Evolutionary conservation across 37 sponge, comb jelly and placozoan species (phyloP), one percentile per base, ranked within the genome.

Genomic region (Beroe forskalii): DNA sequence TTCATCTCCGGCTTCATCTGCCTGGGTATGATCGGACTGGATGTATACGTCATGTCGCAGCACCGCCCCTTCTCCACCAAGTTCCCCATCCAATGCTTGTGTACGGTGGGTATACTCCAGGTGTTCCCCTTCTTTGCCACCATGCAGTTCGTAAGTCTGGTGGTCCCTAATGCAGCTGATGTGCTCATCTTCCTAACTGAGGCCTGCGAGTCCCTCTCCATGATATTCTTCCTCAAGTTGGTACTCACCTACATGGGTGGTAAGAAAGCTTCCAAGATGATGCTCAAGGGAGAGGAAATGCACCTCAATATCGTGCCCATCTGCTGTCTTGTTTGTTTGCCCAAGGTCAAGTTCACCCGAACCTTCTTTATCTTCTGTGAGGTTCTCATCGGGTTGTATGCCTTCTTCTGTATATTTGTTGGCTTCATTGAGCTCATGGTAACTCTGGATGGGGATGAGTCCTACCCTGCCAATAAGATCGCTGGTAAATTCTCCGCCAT

Each of bases 341-440:
- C 76, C 9, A 4, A 31, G 37, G 40, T 72, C 8, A 38, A 32
- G 3, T 38, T 72, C 76, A 38, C 76, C 8, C 12, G 27, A 33
- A 38, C 6, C 4, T 72, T 72, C 76, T 72, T 72, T 38, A 72
- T 33, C 39, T 72, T 72, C 76, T 72, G 76, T 27, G 76, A 72
- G 40, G 76, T 22, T 72, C 76, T 72, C 40, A 36, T 72, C 76
- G 76, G 39, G 22, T 38, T 72, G 22, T 72, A 72, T 22, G 76
- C 40, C 6, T 4, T 72, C 1, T 72, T 37, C 40, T 72, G 76
- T 36, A 4, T 72, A 6, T 17, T 31, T 20, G 38, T 72, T 22
- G 76, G 76, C 6, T 72, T 72, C 31, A 36, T 36, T 6, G 40
- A 72, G 40, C 40, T 72, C 28, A 72, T 72, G 20, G 3, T 72